Evolutionary conservation across 2,113 vertebrate genomes (phyloP).

Genomic region (Otis tarda): DNA sequence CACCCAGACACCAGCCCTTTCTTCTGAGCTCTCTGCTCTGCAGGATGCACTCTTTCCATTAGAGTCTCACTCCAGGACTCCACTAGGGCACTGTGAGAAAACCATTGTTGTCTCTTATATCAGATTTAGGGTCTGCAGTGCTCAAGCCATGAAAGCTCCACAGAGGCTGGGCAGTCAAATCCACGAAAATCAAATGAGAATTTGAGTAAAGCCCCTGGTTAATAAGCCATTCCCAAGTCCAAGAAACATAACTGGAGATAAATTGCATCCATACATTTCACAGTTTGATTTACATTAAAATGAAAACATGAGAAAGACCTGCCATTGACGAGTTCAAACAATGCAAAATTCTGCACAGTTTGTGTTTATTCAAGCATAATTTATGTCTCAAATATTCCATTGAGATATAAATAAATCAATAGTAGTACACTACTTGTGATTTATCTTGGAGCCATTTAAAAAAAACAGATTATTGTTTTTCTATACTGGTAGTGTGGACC

Average conservation of each 20-base stretch:
- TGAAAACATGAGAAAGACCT: conserved; percentile 36
- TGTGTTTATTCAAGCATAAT: conserved; percentile 42
- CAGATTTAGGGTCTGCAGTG: conserved; percentile 27
- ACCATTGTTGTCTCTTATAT: conserved; percentile 30
- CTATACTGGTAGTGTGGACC: not conserved
- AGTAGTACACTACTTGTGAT: conserved; percentile 21
- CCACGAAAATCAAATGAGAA: conserved; percentile 64
- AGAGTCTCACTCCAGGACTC: conserved; percentile 6
- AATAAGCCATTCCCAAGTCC: conserved; percentile 55
- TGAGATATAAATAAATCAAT: conserved; percentile 63
- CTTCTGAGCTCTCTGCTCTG: not conserved
- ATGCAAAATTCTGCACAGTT: conserved; percentile 41
- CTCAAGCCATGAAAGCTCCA: conserved; percentile 29
- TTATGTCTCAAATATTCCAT: conserved; percentile 51
- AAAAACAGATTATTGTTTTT: conserved; percentile 12
- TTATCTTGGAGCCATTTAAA: conserved; percentile 21
- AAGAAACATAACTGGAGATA: conserved; percentile 68
- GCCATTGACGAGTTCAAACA: conserved; percentile 58
- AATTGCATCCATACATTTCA: conserved; percentile 66
- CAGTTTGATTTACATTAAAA: conserved; percentile 67
- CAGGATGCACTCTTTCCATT: conserved; percentile 42
- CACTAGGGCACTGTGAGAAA: conserved; percentile 48
- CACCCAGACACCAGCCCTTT: conserved; percentile 31
- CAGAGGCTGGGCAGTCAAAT: conserved; percentile 43
- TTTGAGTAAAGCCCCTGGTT: conserved; percentile 59